Evolutionary conservation across 37 sponge, comb jelly and placozoan genomes (phyloP).

Genomic region (Theonella swinhoei): DNA sequence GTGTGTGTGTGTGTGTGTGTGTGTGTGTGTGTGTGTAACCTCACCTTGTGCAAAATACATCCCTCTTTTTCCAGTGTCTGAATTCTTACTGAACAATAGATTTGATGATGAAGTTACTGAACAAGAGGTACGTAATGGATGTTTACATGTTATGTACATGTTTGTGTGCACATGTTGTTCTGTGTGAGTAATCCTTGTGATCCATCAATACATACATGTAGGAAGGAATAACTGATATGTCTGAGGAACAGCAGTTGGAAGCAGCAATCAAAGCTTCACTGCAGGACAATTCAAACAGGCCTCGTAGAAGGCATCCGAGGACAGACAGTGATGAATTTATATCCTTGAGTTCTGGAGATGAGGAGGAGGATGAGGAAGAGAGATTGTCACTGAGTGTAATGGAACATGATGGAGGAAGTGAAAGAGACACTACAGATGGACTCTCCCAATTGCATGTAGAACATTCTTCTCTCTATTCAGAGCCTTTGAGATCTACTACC

Average conservation of each 20-base stretch:
- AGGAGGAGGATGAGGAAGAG: constrained; percentile 17
- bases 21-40: too few species aligned
- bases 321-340: constrained; percentile 51
- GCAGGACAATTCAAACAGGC: constrained; percentile 4
- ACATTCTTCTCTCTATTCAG: too few species aligned
- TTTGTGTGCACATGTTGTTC: too few species aligned
- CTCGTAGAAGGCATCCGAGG: neutral
- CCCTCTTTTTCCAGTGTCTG: too few species aligned
- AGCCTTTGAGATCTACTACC: too few species aligned
- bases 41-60: too few species aligned
- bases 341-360: constrained; percentile 16
- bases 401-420: neutral
- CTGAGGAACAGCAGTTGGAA: constrained; percentile 77
- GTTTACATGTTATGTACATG: too few species aligned
- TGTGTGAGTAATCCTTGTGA: neutral
- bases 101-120: too few species aligned
- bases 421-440: neutral
- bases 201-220: neutral
- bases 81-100: too few species aligned
- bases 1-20: too few species aligned
- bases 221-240: constrained; percentile 40
- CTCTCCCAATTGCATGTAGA: too few species aligned
- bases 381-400: neutral
- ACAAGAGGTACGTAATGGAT: too few species aligned
- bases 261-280: constrained; percentile 86